phyloP scores from a whole-genome alignment of 2,888 invertebrate genomes.

The Zelleria hepariella region DNA sequence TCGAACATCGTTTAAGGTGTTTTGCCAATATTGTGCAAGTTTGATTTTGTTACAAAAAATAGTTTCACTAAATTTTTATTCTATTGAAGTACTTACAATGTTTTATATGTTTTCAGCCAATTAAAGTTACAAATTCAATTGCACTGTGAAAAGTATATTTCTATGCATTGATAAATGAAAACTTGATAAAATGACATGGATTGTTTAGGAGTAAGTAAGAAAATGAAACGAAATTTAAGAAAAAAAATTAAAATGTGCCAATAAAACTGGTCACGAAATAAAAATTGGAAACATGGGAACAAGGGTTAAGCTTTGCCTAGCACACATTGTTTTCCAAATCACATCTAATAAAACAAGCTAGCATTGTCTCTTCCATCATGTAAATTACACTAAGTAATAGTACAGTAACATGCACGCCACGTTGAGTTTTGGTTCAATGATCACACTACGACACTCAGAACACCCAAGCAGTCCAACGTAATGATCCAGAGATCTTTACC shows the following conservation, averaged over 20 bases:
- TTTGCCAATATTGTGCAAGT: constrained; percentile 4
- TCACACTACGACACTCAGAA: constrained; percentile 16
- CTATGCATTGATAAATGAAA: neutral
- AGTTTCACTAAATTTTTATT: neutral
- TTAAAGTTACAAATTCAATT: constrained; percentile 17
- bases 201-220: constrained; percentile 27
- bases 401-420: constrained; percentile 68
- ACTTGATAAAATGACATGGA: constrained; percentile 17
- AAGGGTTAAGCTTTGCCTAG: constrained; percentile 47
- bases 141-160: constrained; percentile 2
- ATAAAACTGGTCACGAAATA: constrained; percentile 28
- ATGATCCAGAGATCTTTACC: constrained; percentile 9
- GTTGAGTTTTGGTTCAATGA: constrained; percentile 69
- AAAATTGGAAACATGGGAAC: constrained; percentile 51
- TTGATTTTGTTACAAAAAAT: neutral
- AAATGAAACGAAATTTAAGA: constrained; percentile 26
- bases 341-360: constrained; percentile 67
- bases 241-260: constrained; percentile 27
- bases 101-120: constrained; percentile 35
- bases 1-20: constrained; percentile 18
- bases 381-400: constrained; percentile 64
- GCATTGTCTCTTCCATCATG: constrained; percentile 51
- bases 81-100: neutral
- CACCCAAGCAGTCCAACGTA: constrained; percentile 19
- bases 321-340: constrained; percentile 53